A percentile compares a stretch with the other conserved stretches of the same genome.
Evolutionary conservation across 1,140 invertebrate species (phyloP).

Genomic region (Meloidogyne hapla): DNA sequence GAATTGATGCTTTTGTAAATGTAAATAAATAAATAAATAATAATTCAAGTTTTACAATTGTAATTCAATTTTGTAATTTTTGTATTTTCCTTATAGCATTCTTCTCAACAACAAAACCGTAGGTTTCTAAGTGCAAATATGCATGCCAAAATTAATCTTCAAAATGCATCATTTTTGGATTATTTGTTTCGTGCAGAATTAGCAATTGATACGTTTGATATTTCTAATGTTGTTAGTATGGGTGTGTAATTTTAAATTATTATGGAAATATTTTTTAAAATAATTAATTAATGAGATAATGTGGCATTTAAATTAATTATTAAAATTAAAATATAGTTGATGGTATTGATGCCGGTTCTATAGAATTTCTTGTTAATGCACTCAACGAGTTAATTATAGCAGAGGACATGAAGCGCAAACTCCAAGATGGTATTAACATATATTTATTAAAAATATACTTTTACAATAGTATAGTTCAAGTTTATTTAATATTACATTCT

Average conservation of each 20-base stretch:
- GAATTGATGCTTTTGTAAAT: constrained; percentile 62
- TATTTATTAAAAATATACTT: background rate
- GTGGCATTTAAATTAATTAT: no score
- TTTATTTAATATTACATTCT: constrained; percentile 2
- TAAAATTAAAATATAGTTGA: constrained; percentile 54
- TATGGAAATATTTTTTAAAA: background rate
- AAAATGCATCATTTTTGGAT: constrained; percentile 58
- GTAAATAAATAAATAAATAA: constrained; percentile 38
- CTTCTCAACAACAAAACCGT: constrained; percentile 47
- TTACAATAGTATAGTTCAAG: constrained; percentile 11
- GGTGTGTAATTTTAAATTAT: no score
- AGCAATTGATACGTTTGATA: constrained; percentile 57
- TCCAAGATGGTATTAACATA: constrained; percentile 56
- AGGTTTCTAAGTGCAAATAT: constrained; percentile 61
- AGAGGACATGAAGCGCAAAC: constrained; percentile 60
- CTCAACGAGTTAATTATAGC: constrained; percentile 62
- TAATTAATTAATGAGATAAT: no score
- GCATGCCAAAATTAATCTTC: constrained; percentile 58
- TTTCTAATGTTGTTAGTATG: constrained; percentile 55
- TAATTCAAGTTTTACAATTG: constrained; percentile 5
- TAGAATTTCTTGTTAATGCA: constrained; percentile 62
- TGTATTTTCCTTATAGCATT: constrained; percentile 51
- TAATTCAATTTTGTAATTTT: constrained; percentile 10
- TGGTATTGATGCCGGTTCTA: constrained; percentile 60
- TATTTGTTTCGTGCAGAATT: constrained; percentile 51